phyloP scores from a whole-genome alignment of 2,888 invertebrate genomes.

The Melanchra persicariae region DNA sequence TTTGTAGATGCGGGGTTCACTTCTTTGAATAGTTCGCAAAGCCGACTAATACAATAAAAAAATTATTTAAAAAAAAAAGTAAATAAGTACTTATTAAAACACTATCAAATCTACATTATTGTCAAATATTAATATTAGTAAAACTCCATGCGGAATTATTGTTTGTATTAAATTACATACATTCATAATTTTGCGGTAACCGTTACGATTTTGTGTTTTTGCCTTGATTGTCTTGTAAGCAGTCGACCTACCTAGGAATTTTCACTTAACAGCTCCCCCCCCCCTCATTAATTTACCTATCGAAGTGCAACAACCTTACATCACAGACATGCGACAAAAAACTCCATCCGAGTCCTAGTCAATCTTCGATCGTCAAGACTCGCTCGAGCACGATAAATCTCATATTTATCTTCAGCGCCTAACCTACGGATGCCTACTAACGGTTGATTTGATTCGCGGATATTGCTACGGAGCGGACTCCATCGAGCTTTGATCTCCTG shows the following conservation, averaged over 20 bases:
- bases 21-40: background rate
- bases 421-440: constrained; percentile 10
- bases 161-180: background rate
- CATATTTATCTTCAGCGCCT: constrained; percentile 39
- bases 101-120: too few species aligned
- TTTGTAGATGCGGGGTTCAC: constrained; percentile 3
- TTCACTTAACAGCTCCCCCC: background rate
- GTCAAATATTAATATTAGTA: too few species aligned
- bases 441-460: constrained; percentile 40
- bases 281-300: background rate
- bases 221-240: background rate
- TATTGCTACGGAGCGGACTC: constrained; percentile 40
- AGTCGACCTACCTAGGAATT: background rate
- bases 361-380: constrained; percentile 41
- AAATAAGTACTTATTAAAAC: background rate
- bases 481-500: constrained; percentile 62
- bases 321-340: constrained; percentile 32
- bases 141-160: too few species aligned
- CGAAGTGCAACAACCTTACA: background rate
- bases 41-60: background rate
- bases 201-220: too few species aligned
- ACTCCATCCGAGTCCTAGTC: constrained; percentile 27
- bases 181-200: too few species aligned
- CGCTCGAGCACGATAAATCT: constrained; percentile 47
- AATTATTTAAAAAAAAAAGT: background rate